Evolutionary conservation across 1,140 invertebrate genomes (phyloP).

Genomic region (Drosophila fuyamai): DNA sequence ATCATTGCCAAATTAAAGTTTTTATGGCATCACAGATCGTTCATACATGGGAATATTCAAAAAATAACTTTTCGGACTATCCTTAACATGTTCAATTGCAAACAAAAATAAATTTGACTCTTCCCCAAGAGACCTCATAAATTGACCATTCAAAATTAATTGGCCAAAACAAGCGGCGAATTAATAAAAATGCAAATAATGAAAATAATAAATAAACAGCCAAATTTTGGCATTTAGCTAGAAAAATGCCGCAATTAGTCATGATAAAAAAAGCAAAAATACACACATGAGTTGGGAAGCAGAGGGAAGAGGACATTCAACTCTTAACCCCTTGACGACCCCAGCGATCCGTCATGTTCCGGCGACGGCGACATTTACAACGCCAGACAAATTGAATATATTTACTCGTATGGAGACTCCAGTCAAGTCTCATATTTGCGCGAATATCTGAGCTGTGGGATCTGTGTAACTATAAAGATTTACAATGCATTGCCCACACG

Average conservation of each 20-base stretch:
- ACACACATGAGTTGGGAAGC: constrained; percentile 1
- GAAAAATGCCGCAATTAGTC: constrained; percentile 75
- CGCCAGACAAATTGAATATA: constrained; percentile 76
- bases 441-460: constrained; percentile 68
- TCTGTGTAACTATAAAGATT: constrained; percentile 66
- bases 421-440: constrained; percentile 25
- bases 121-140: constrained; percentile 29
- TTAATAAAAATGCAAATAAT: constrained; percentile 43
- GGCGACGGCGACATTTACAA: constrained; percentile 68
- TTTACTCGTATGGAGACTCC: neutral
- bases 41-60: constrained; percentile 28
- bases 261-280: constrained; percentile 51
- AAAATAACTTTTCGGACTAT: constrained; percentile 20
- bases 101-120: constrained; percentile 36
- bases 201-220: constrained; percentile 61
- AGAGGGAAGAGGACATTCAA: constrained; percentile 65
- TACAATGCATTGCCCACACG: constrained; percentile 77
- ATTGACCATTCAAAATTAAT: constrained; percentile 71
- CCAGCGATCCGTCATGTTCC: constrained; percentile 72
- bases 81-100: constrained; percentile 27
- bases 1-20: constrained; percentile 4
- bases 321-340: constrained; percentile 67
- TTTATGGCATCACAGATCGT: constrained; percentile 1
- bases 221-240: constrained; percentile 76
- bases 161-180: constrained; percentile 45